Conservation (phyloP, 64 coral and sea anemone species). For the Platygyra sinensis region DNA sequence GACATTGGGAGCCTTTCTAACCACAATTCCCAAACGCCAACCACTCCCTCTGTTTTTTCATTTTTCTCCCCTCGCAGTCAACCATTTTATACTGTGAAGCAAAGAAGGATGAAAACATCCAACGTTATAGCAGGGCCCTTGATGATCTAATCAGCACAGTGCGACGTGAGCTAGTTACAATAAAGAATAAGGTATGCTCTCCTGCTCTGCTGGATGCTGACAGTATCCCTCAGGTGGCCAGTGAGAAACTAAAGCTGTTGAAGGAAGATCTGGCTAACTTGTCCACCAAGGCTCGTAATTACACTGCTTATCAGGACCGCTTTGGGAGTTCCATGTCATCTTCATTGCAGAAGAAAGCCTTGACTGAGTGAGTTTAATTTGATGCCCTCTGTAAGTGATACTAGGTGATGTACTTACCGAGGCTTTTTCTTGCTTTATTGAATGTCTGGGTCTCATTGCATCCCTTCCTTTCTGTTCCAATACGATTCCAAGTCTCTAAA, state of each 20-base stretch:
- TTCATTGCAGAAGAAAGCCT: conserved; percentile 76
- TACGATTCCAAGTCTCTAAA: no score
- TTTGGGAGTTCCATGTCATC: conserved; percentile 92
- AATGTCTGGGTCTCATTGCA: no score
- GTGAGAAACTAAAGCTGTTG: conserved; percentile 84
- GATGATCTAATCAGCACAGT: conserved; percentile 79
- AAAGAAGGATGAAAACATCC: conserved; percentile 94
- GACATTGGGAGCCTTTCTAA: no score
- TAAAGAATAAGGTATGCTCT: conserved; percentile 83
- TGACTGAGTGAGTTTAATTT: conserved; percentile 68
- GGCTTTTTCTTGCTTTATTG: no score
- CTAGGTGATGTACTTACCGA: no score
- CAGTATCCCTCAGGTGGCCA: conserved; percentile 84
- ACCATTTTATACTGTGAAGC: conserved; percentile 92
- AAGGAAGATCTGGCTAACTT: conserved; percentile 76
- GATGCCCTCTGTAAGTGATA: no score
- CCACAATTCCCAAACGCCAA: background rate
- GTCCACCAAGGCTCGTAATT: conserved; percentile 73
- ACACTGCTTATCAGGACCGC: conserved; percentile 82
- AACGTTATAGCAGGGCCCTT: conserved; percentile 67
- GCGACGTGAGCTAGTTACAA: conserved; percentile 76
- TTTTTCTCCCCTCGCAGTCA: conserved; percentile 68
- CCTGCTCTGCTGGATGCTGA: conserved; percentile 80
- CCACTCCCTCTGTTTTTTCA: background rate
- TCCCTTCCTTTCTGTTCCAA: no score